Evolutionary conservation across 2,113 vertebrate species (phyloP).

Genomic region (Myanophis thanlyinensis): DNA sequence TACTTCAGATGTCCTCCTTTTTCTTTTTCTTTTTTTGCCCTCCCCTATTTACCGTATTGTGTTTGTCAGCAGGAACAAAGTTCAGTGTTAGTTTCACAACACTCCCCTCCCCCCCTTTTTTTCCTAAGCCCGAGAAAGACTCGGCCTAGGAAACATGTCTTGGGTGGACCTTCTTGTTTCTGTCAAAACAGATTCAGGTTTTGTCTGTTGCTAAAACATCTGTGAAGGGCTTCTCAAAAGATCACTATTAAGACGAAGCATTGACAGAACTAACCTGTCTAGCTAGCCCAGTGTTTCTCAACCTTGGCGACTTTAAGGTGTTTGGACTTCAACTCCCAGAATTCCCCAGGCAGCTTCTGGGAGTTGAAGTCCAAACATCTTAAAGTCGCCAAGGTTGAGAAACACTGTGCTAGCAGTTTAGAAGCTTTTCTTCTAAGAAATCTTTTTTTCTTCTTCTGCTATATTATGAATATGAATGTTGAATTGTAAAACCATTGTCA

Average conservation of each 20-base stretch:
- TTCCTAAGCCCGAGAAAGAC: background rate
- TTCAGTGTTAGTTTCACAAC: background rate
- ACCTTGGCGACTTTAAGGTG: too few species aligned
- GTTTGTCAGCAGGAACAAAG: background rate
- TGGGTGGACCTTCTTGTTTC: background rate
- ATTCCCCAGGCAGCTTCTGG: too few species aligned
- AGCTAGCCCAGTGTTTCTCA: too few species aligned
- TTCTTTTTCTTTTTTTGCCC: background rate
- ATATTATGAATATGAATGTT: background rate
- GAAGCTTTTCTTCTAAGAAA: background rate
- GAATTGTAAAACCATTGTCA: background rate
- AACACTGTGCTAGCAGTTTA: too few species aligned
- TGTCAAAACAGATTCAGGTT: background rate
- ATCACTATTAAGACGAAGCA: background rate
- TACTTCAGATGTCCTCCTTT: background rate
- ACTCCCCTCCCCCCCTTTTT: too few species aligned
- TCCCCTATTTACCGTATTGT: background rate
- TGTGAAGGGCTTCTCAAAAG: background rate
- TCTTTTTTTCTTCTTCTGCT: background rate
- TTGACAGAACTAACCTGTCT: background rate
- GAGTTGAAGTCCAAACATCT: too few species aligned
- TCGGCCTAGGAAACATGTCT: background rate
- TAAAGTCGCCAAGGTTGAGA: too few species aligned
- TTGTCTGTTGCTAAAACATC: background rate
- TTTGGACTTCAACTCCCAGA: too few species aligned